Conservation (phyloP, 2,888 invertebrate species). For the Ichneumon xanthorius region DNA sequence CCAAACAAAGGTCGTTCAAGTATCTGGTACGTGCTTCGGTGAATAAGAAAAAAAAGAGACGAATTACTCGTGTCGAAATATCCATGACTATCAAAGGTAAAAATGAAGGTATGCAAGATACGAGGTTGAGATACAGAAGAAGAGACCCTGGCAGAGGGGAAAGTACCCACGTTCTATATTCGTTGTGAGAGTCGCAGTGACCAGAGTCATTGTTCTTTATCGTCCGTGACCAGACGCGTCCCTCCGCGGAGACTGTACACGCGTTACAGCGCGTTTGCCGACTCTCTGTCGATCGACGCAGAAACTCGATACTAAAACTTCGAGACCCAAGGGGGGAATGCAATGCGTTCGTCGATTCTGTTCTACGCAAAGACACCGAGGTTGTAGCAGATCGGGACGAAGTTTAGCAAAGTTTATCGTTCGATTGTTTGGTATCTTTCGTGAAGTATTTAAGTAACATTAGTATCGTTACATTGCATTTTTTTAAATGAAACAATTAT, state of each 20-base stretch:
- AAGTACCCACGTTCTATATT: slow-evolving; percentile 83
- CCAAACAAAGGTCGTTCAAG: not conserved
- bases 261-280: not conserved
- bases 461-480: not conserved
- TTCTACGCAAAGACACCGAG: slow-evolving; percentile 28
- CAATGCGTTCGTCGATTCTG: slow-evolving; percentile 4
- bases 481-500: not conserved
- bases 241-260: slow-evolving; percentile 47
- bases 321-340: not conserved
- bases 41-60: slow-evolving; percentile 14
- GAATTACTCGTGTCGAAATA: slow-evolving; percentile 45
- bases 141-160: slow-evolving; percentile 68
- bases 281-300: slow-evolving; percentile 60
- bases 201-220: slow-evolving; percentile 78
- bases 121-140: slow-evolving; percentile 42
- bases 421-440: slow-evolving; percentile 9
- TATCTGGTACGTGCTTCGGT: slow-evolving; percentile 6
- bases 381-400: not conserved
- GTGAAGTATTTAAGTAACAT: not conserved
- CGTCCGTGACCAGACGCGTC: slow-evolving; percentile 65
- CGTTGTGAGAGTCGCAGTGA: slow-evolving; percentile 77
- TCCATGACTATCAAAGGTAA: slow-evolving; percentile 50
- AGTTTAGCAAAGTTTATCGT: not conserved
- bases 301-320: slow-evolving; percentile 51
- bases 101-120: slow-evolving; percentile 40